Base-by-base conservation (phyloP, 2,113 vertebrate species). In the Perca fluviatilis region DNA sequence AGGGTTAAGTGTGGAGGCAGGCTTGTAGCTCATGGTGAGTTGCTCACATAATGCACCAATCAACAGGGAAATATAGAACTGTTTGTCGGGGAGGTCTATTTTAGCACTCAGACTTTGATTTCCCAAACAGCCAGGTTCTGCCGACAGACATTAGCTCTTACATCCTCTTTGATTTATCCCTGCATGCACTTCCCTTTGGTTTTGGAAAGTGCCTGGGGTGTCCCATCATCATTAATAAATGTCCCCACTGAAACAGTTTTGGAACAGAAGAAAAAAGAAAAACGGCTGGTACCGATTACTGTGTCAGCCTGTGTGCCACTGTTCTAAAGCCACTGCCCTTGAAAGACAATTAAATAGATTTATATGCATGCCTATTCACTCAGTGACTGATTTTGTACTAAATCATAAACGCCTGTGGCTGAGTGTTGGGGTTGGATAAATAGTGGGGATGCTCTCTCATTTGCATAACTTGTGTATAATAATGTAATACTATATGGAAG, bases 201-300 rank as follows among this genome's bases (percentile, higher is more conserved):
- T 88, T 74, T 83, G 90, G 91, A 92, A 89, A 93, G 72, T 43
- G 88, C 91, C 93, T 16, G 76, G 80, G 90, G 91, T 90, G 67
- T 77, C 77, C 79, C 64, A 68, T 83, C 78, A 85, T 84, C 85
- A 91, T 86, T 85, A 91, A 92, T 89, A 88, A 89, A 84, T 84
- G 79, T 91, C 65, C 82, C 69, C 18, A 51, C 71, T 82, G 80
- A 85, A 86, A 88, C 27, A 60, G 74, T 80, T 88, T 67, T 78
- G 71, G 72, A 86, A 74, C 46, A 57, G 77, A 40, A 77, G 40
- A 76, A 57, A 69, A 36, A 69, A 82, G 70, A 69, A 79, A 84
- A 79, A 78, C 79, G 76, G 64, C 84, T 89, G 71, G 60, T 75
- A 30, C 75, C 76, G 72, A 80, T 65, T 54, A 64, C n/a, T 74